These are phyloP conservation scores for Nowickia ferox DNA, from an alignment of 2,888 invertebrate species.

Conservation along the genomic window DNA sequence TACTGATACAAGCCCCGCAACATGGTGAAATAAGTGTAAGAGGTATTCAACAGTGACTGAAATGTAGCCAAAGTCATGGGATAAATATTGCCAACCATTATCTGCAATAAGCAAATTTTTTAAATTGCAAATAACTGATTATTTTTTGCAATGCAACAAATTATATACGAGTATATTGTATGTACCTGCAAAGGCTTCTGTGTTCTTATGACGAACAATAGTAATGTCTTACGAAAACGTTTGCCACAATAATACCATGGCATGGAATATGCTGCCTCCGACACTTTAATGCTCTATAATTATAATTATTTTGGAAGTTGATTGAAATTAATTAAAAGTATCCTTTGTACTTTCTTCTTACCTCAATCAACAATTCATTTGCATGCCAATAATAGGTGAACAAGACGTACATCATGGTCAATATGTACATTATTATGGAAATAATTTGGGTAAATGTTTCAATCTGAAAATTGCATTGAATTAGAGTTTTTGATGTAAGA, in stretches of 20 bases:
- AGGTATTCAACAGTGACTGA: conserved; percentile 81
- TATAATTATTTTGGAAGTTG: conserved; percentile 6
- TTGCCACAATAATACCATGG: conserved; percentile 78
- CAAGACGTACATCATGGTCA: conserved; percentile 80
- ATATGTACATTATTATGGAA: conserved; percentile 78
- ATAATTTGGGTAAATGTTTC: conserved; percentile 74
- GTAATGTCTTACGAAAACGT: conserved; percentile 76
- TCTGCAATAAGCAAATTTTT: conserved; percentile 66
- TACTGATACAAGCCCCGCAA: conserved; percentile 76
- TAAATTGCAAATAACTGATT: background rate
- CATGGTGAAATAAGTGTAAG: conserved; percentile 81
- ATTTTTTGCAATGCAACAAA: background rate
- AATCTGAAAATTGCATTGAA: conserved; percentile 65
- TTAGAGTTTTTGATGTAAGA: background rate
- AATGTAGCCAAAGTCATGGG: conserved; percentile 78
- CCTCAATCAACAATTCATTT: conserved; percentile 80
- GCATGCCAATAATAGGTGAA: conserved; percentile 81
- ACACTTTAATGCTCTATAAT: conserved; percentile 77
- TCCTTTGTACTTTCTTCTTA: conserved; percentile 54
- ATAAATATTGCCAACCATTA: conserved; percentile 77
- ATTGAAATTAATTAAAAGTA: conserved; percentile 7
- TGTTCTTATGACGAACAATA: conserved; percentile 78
- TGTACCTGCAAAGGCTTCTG: conserved; percentile 79
- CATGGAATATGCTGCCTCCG: conserved; percentile 79
- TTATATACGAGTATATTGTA: background rate